These are phyloP conservation scores for Eupleurogrammus muticus DNA, from an alignment of 2,797 vertebrate genomes.

Conservation along the genomic window DNA sequence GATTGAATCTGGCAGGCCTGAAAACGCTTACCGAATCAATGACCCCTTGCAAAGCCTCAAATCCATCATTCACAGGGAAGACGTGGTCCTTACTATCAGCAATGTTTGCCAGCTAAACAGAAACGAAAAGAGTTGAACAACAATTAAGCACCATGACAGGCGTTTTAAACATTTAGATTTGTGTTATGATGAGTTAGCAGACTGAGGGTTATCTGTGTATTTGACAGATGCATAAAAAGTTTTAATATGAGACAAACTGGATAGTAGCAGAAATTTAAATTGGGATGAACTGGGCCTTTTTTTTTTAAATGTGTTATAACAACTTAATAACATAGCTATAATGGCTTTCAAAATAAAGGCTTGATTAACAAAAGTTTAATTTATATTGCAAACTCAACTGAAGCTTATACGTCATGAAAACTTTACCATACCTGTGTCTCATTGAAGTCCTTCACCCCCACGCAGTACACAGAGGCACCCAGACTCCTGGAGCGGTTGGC, in stretches of 20 bases:
- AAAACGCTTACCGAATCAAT: constrained; percentile 94
- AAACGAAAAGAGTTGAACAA: constrained; percentile 21
- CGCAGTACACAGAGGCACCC: constrained; percentile 96
- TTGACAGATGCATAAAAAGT: background rate
- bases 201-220: background rate
- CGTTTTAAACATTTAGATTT: background rate
- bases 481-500: constrained; percentile 95
- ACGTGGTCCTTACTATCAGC: constrained; percentile 98
- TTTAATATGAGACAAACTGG: background rate
- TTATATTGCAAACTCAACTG: constrained; percentile 3
- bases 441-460: constrained; percentile 99
- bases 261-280: constrained; percentile 1
- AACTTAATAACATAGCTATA: constrained; percentile 3
- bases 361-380: constrained; percentile 25
- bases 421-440: constrained; percentile 92
- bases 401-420: constrained; percentile 5
- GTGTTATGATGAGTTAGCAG: background rate
- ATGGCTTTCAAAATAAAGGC: constrained; percentile 25
- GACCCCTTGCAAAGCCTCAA: constrained; percentile 95
- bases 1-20: background rate
- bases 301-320: background rate
- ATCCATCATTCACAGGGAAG: constrained; percentile 97
- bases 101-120: constrained; percentile 92
- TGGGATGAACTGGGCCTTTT: background rate
- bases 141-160: constrained; percentile 11